These are phyloP conservation scores for Probaryconus sp. DNA, from an alignment of 1,140 invertebrate genomes.

Conservation along the genomic window DNA sequence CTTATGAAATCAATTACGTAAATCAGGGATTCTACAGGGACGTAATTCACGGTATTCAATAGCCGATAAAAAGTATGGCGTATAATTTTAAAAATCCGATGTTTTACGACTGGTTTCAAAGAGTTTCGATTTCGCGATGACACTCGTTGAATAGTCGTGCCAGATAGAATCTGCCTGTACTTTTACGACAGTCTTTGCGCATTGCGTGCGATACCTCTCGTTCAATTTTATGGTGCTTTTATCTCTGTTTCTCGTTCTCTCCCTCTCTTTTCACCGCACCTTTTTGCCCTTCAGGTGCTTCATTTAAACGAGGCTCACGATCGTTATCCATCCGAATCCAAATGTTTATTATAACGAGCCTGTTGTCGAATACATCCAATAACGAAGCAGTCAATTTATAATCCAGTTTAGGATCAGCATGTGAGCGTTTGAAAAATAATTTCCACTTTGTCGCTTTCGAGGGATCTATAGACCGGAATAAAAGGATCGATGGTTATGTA, in stretches of 20 bases:
- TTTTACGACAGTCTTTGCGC: slow-evolving; percentile 28
- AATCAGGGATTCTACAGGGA: neutral
- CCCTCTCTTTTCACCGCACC: too few species aligned
- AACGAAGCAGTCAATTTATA: slow-evolving; percentile 19
- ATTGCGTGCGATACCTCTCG: slow-evolving; percentile 18
- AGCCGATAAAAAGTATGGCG: slow-evolving; percentile 1
- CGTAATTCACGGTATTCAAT: neutral
- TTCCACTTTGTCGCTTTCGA: slow-evolving; percentile 25
- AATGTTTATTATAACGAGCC: slow-evolving; percentile 25
- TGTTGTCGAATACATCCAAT: slow-evolving; percentile 21
- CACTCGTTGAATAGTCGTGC: slow-evolving; percentile 30
- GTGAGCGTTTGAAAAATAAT: slow-evolving; percentile 41
- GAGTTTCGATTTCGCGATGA: slow-evolving; percentile 33
- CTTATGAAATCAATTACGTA: slow-evolving; percentile 11
- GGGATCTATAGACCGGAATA: slow-evolving; percentile 22
- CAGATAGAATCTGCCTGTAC: slow-evolving; percentile 30
- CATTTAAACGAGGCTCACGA: too few species aligned
- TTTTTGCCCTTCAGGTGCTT: too few species aligned
- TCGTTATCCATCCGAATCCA: slow-evolving; percentile 34
- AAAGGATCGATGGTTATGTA: slow-evolving; percentile 27
- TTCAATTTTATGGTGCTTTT: slow-evolving; percentile 40
- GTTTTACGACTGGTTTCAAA: slow-evolving; percentile 16
- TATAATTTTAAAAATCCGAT: slow-evolving; percentile 25
- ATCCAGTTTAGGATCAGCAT: slow-evolving; percentile 1
- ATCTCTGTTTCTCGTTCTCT: slow-evolving; percentile 24